Conservation (phyloP, 2,113 vertebrate species). For the Coregonus clupeaformis region DNA sequence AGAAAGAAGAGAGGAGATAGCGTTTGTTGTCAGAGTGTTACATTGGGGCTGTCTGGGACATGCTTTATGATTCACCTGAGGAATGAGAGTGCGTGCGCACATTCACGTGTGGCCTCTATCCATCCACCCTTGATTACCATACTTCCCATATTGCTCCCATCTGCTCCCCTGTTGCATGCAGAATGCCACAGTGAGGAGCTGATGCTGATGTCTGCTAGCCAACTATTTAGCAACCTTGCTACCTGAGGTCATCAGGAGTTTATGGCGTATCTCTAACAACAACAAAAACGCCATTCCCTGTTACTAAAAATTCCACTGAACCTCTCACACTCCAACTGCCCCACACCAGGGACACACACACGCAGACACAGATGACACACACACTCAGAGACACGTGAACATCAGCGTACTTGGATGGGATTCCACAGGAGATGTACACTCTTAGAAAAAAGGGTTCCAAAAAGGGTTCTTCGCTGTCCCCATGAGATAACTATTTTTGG, state of each 20-base stretch:
- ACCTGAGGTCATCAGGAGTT: neutral
- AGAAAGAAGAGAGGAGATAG: too few species aligned
- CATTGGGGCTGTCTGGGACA: too few species aligned
- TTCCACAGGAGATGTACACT: neutral
- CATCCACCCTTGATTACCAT: neutral
- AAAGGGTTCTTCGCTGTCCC: too few species aligned
- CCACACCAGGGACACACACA: neutral
- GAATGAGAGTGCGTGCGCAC: too few species aligned
- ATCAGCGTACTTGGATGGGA: neutral
- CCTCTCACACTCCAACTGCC: neutral
- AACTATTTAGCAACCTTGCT: too few species aligned
- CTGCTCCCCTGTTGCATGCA: neutral
- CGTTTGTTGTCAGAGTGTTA: too few species aligned
- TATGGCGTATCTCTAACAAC: neutral
- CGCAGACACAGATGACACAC: too few species aligned
- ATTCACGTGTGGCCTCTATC: too few species aligned
- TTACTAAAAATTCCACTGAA: too few species aligned
- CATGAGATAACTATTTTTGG: too few species aligned
- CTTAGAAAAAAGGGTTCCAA: too few species aligned
- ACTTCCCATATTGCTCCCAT: neutral
- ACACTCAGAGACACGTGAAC: neutral
- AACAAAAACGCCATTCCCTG: neutral
- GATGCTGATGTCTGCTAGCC: neutral
- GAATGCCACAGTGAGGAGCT: neutral
- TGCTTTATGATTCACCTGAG: constrained; percentile 18